phyloP scores from a whole-genome alignment of 2,797 vertebrate species.

The Percopsis omiscomaycus region DNA sequence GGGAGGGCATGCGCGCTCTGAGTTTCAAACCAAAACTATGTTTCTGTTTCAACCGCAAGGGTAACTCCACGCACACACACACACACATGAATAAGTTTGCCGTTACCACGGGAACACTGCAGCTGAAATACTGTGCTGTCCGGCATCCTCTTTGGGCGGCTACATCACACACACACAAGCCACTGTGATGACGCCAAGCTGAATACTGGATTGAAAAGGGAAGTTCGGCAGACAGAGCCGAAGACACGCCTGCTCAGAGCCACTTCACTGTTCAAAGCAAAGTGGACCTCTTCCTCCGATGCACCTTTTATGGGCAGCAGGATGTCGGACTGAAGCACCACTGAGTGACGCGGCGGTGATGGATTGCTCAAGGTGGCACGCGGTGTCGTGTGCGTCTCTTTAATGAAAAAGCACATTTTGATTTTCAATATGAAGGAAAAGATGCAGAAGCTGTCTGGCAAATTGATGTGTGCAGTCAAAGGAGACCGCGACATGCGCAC shows the following conservation, averaged over 20 bases:
- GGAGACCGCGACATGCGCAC: constrained; percentile 28
- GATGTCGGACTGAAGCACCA: not conserved
- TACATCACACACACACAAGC: no score
- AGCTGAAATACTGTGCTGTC: no score
- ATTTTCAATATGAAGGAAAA: constrained; percentile 47
- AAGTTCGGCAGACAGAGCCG: no score
- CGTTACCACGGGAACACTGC: no score
- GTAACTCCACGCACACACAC: no score
- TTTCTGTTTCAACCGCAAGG: no score
- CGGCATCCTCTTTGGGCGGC: no score
- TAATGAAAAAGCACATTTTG: constrained; percentile 57
- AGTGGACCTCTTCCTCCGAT: constrained; percentile 17
- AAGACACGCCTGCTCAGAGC: not conserved
- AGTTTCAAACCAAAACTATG: no score
- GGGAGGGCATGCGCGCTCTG: no score
- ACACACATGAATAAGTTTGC: no score
- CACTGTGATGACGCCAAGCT: no score
- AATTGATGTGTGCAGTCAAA: constrained; percentile 53
- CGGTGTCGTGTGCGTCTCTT: constrained; percentile 24
- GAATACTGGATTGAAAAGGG: no score
- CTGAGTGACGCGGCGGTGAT: constrained; percentile 35
- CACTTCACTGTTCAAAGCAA: constrained; percentile 17
- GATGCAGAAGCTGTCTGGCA: constrained; percentile 36
- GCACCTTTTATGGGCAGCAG: constrained; percentile 19
- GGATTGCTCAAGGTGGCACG: constrained; percentile 33